A percentile compares a stretch with the other conserved stretches of the same genome.
These are phyloP conservation scores for Drosophila sturtevanti DNA, from an alignment of 1,140 invertebrate species.

Conservation along the genomic window DNA sequence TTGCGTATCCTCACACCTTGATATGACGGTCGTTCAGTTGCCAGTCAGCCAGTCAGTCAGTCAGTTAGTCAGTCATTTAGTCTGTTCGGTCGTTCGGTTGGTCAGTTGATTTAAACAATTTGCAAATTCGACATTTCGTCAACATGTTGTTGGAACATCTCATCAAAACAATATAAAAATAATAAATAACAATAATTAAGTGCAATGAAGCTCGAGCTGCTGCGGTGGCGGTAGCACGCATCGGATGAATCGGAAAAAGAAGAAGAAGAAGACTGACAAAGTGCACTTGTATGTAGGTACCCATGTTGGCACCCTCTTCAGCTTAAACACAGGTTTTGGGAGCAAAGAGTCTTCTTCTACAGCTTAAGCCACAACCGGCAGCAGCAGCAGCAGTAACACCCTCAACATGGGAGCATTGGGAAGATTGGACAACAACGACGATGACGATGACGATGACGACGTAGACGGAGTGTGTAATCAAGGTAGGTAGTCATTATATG, in stretches of 20 bases:
- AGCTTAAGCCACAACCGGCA: slow-evolving; percentile 32
- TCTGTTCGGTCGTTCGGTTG: too few species aligned
- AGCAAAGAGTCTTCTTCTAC: slow-evolving; percentile 14
- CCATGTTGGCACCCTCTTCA: slow-evolving; percentile 73
- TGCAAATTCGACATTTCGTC: slow-evolving; percentile 81
- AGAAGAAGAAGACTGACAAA: slow-evolving; percentile 40
- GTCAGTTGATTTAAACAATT: slow-evolving; percentile 72
- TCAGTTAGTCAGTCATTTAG: neutral
- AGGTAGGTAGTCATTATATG: slow-evolving; percentile 79
- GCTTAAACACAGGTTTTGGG: slow-evolving; percentile 73
- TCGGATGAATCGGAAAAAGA: slow-evolving; percentile 28
- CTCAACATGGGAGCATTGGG: slow-evolving; percentile 44
- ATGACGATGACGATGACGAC: slow-evolving; percentile 5
- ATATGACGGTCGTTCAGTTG: neutral
- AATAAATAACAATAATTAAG: slow-evolving; percentile 81
- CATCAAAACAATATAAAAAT: slow-evolving; percentile 81
- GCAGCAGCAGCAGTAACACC: slow-evolving; percentile 52
- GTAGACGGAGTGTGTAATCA: slow-evolving; percentile 68
- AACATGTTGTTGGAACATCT: slow-evolving; percentile 77
- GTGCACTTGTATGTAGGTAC: slow-evolving; percentile 18
- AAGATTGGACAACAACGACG: slow-evolving; percentile 14
- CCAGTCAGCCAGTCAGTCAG: neutral
- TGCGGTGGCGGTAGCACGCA: slow-evolving; percentile 4
- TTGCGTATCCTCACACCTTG: slow-evolving; percentile 2
- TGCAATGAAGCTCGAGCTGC: slow-evolving; percentile 64